phyloP scores from a whole-genome alignment of 35 echinoderm and acorn worm genomes.

The Heliocidaris tuberculata region DNA sequence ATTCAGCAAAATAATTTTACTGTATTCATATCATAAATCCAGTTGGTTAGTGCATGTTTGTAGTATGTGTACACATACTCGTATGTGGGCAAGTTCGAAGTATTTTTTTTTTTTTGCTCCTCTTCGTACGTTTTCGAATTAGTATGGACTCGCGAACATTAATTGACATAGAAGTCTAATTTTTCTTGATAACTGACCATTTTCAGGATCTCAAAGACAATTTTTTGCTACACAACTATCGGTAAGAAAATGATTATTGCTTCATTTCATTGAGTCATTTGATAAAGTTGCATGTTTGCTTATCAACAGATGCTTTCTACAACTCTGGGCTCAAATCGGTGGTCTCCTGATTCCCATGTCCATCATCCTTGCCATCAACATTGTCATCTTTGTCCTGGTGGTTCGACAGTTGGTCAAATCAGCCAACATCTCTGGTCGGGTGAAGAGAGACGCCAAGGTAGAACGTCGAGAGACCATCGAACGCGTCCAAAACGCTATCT shows the following conservation, averaged over 20 bases:
- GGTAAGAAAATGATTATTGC: neutral
- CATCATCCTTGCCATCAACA: too few relatives aligned
- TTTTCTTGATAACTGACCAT: too few relatives aligned
- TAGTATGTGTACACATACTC: neutral
- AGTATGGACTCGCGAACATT: too few relatives aligned
- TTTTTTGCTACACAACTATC: neutral
- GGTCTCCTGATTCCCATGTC: too few relatives aligned
- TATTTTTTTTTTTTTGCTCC: neutral
- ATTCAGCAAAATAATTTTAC: neutral
- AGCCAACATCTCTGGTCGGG: neutral
- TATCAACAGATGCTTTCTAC: too few relatives aligned
- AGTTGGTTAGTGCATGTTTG: neutral
- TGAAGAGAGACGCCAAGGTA: neutral
- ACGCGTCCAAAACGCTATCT: neutral
- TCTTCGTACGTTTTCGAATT: neutral
- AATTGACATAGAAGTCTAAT: too few relatives aligned
- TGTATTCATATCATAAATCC: neutral
- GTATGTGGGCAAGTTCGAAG: neutral
- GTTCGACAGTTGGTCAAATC: neutral
- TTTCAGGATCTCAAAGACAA: too few relatives aligned
- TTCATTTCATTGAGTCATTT: neutral
- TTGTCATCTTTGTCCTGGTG: too few relatives aligned
- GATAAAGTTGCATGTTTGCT: neutral
- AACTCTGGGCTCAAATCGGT: too few relatives aligned
- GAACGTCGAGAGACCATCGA: neutral